Evolutionary conservation across 2,888 invertebrate species (phyloP), one percentile per base, ranked within the genome.

Genomic region (Epiblema foenella): DNA sequence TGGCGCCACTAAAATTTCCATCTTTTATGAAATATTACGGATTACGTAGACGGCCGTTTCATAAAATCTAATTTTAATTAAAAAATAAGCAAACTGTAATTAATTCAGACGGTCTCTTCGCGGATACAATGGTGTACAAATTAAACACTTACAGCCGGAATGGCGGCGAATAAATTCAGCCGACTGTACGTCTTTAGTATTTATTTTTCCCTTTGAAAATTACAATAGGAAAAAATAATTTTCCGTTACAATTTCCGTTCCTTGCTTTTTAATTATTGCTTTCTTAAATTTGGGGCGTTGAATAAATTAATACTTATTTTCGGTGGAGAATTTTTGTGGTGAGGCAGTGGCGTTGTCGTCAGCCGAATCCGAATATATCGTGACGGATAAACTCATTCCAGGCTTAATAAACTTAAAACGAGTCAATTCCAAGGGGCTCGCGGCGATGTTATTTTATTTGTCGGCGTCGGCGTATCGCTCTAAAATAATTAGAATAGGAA

Each of bases 1-100:
- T 90, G 92, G 90, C 86, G 91, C 91, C 88, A 86, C 89, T 89
- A 89, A 86, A 86, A 90, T 91, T 89, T 91, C 87, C 91, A 91
- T 92, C 88, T 91, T 90, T 92, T 87, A 87, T 90, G 85, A 92
- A 92, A 91, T 89, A 90, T 91, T 89, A 86, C 86, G 84, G 91
- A 91, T 90, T 88, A 89, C 81, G 83, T 80, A 82, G 82, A 80
- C 85, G 85, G 85, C 83, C 84, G 85, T 89, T 89, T 86, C 86
- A 84, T 86, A 83, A 88, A 88, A 90, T 89, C 85, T 88, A 88
- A 90, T 89, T 90, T 91, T 92, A 91, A 91, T 91, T 89, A 90
- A 91, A 90, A 89, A 90, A 89, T 90, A 91, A 89, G 88, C 84
- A 89, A 89, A 88, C 82, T 82, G 85, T 87, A 89, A 91, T 91